Evolutionary conservation across 1,140 invertebrate genomes (phyloP).

Genomic region (Psix sp.): DNA sequence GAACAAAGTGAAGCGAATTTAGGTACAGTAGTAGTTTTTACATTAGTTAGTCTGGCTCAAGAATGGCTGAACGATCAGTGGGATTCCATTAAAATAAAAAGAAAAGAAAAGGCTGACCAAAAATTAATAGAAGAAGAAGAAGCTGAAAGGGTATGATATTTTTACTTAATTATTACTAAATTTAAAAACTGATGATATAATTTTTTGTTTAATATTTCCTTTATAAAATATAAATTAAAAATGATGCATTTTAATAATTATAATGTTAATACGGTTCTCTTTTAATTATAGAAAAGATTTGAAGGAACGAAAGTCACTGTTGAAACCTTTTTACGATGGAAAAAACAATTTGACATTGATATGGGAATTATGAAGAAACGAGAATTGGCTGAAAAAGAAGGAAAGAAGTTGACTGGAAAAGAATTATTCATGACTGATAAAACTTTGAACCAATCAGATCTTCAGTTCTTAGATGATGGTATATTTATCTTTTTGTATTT

Average conservation of each 20-base stretch:
- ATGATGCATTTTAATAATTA: conserved; percentile 2
- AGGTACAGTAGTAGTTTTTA: conserved; percentile 98
- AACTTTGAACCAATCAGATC: conserved; percentile 95
- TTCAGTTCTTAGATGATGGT: conserved; percentile 96
- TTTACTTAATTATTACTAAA: not conserved
- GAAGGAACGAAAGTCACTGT: conserved; percentile 96
- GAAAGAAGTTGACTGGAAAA: conserved; percentile 87
- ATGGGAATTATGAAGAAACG: conserved; percentile 86
- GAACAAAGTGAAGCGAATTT: conserved; percentile 91
- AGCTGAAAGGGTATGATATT: conserved; percentile 85
- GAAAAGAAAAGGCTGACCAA: conserved; percentile 83
- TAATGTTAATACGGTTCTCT: too few relatives aligned
- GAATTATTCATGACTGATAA: conserved; percentile 95
- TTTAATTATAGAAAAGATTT: conserved; percentile 88
- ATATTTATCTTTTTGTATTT: conserved; percentile 30
- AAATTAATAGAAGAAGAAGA: conserved; percentile 88
- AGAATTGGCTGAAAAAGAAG: conserved; percentile 83
- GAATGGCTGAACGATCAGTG: conserved; percentile 93
- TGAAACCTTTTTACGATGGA: conserved; percentile 97
- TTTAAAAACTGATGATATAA: too few relatives aligned
- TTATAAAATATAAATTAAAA: too few relatives aligned
- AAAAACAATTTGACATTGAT: conserved; percentile 94
- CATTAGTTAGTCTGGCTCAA: conserved; percentile 92
- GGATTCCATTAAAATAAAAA: conserved; percentile 85
- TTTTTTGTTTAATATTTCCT: too few relatives aligned